Percentiles rank a stretch among this genome's conserved stretches.
phyloP scores from a whole-genome alignment of 2,113 vertebrate genomes.

The Trogon melanurus region DNA sequence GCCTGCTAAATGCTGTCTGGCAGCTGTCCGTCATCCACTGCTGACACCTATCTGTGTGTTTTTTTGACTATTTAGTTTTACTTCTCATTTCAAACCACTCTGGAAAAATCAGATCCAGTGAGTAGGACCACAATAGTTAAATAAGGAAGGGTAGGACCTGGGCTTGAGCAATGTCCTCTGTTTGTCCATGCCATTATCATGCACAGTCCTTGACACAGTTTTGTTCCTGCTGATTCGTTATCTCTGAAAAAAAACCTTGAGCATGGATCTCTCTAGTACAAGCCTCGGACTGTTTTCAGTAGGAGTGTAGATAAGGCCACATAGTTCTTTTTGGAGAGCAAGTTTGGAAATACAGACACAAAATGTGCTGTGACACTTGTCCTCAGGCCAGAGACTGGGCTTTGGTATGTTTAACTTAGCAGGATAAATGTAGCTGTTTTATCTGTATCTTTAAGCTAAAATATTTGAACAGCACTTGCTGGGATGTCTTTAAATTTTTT shows the following conservation, averaged over 20 bases:
- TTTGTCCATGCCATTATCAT: neutral
- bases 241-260: neutral
- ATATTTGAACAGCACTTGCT: neutral
- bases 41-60: rapidly evolving
- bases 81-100: neutral
- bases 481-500: neutral
- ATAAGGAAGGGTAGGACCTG: neutral
- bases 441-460: neutral
- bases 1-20: neutral
- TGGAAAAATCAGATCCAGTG: neutral
- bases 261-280: neutral
- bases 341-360: neutral
- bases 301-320: neutral
- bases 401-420: neutral
- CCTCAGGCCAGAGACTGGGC: neutral
- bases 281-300: neutral
- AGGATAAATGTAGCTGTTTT: neutral
- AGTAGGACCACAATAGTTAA: neutral
- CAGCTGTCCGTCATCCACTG: neutral
- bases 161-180: neutral
- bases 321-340: neutral
- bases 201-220: neutral
- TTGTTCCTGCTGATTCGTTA: neutral
- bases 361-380: neutral
- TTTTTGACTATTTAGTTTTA: neutral